These are phyloP conservation scores for Pachypsylla venusta DNA, from an alignment of 1,140 invertebrate species.

Conservation along the genomic window DNA sequence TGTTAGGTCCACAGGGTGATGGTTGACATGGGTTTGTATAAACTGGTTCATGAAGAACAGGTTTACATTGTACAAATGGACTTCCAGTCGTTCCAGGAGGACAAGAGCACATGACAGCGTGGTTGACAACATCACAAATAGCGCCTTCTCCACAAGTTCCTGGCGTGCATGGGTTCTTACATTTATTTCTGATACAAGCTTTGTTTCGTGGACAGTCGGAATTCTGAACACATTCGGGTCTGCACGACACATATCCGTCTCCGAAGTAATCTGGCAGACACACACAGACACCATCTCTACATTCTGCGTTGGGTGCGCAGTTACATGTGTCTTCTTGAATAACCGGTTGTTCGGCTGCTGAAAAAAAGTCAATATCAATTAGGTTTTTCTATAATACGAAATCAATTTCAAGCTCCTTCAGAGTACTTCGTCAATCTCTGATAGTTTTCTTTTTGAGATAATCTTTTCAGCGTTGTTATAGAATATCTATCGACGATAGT, in stretches of 20 bases:
- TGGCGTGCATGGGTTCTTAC: conserved; percentile 52
- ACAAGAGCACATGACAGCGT: conserved; percentile 39
- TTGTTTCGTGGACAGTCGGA: conserved; percentile 50
- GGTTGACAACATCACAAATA: conserved; percentile 35
- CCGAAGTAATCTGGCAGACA: conserved; percentile 67
- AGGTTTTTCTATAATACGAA: no score
- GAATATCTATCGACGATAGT: conserved; percentile 54
- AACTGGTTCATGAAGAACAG: conserved; percentile 24
- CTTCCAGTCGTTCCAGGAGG: conserved; percentile 34
- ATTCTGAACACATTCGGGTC: conserved; percentile 52
- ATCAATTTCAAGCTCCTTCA: no score
- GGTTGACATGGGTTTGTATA: conserved; percentile 34
- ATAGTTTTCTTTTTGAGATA: no score
- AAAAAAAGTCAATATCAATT: no score
- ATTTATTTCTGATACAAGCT: conserved; percentile 56
- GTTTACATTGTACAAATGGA: conserved; percentile 36
- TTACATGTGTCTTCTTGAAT: conserved; percentile 39
- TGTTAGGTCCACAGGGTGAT: conserved; percentile 38
- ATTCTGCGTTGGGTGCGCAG: conserved; percentile 60
- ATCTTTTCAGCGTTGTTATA: no score
- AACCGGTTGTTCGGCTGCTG: conserved; percentile 19
- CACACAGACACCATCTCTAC: conserved; percentile 62
- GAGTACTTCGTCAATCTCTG: no score
- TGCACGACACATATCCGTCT: conserved; percentile 52
- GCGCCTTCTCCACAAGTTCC: conserved; percentile 39